Evolutionary conservation across 2,797 vertebrate genomes (phyloP).

Genomic region (Acrossocheilus fasciatus): DNA sequence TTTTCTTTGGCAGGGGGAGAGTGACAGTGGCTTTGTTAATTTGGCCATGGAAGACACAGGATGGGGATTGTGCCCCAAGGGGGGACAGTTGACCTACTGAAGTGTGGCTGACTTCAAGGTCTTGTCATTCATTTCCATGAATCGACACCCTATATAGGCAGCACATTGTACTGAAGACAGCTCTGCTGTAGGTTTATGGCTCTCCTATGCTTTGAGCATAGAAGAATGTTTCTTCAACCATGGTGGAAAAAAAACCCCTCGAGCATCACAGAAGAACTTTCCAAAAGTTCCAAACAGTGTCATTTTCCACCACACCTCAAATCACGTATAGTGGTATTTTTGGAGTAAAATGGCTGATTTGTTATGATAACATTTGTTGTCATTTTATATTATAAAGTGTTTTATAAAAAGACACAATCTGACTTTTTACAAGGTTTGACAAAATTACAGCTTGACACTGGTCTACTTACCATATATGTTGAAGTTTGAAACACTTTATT

Average conservation of each 20-base stretch:
- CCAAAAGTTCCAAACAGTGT: not conserved
- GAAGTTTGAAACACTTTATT: not conserved
- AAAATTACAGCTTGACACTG: not conserved
- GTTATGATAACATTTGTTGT: not conserved
- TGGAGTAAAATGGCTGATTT: not conserved
- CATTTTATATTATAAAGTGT: not conserved
- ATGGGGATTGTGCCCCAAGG: slow-evolving; percentile 60
- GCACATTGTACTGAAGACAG: slow-evolving; percentile 60
- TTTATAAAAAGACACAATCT: not conserved
- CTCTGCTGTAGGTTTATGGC: not conserved
- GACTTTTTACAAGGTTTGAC: not conserved
- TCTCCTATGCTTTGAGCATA: not conserved
- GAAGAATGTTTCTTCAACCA: not conserved
- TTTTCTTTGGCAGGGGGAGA: slow-evolving; percentile 62
- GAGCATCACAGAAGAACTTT: not conserved
- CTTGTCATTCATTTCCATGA: slow-evolving; percentile 76
- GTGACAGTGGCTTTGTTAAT: slow-evolving; percentile 75
- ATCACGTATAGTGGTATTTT: not conserved
- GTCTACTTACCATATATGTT: not conserved
- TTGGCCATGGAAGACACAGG: slow-evolving; percentile 64
- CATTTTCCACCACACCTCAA: not conserved
- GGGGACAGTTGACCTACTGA: slow-evolving; percentile 68
- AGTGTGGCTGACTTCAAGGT: slow-evolving; percentile 76
- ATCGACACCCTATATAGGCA: slow-evolving; percentile 76
- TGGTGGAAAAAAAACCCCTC: not conserved